Evolutionary conservation across 2,888 invertebrate species (phyloP), one percentile per base, ranked within the genome.

Genomic region (Eilema caniola): DNA sequence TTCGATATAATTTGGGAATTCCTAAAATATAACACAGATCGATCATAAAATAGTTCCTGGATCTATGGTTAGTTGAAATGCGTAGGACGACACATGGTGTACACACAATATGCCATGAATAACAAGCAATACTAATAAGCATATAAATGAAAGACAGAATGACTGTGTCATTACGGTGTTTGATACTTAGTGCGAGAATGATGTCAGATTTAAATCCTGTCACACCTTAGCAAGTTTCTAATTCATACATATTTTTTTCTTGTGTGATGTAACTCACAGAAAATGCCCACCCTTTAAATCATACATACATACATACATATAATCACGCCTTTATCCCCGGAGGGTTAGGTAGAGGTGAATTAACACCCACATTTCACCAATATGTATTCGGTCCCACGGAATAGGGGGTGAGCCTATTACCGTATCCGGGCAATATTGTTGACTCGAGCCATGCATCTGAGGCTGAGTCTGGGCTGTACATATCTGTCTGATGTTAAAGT

Each of bases 101-200:
- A 60, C n/a, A n/a, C n/a, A n/a, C 20, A 67, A 60, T 60, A 62
- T 74, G 66, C 65, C 33, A 28, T 31, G 81, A 78, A 83, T 81
- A 73, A 67, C 33, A 77, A 82, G 66, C 69, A 70, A 72, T 67
- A 28, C 60, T 64, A 76, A 73, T 79, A 76, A 75, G 64, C 80
- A 78, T 78, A 71, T 72, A 80, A 62, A 82, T 73, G 72, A 76
- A 57, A 53, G 66, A 59, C 66, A 63, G 24, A 67, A 31, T 25
- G 53, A 64, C 53, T 28, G n/a, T 12, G n/a, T 64, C 64, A 53
- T 24, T 25, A 59, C 16, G 57, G 24, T 23, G 31, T 61, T 68
- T 64, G 57, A 69, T 69, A 25, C 57, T 25, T 25, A 25, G 14
- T 59, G 65, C 59, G 24, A 14, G 4, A 37, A 41, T 81, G 78